These are phyloP conservation scores for Tineola bisselliella DNA, from an alignment of 2,888 invertebrate species.

Conservation along the genomic window DNA sequence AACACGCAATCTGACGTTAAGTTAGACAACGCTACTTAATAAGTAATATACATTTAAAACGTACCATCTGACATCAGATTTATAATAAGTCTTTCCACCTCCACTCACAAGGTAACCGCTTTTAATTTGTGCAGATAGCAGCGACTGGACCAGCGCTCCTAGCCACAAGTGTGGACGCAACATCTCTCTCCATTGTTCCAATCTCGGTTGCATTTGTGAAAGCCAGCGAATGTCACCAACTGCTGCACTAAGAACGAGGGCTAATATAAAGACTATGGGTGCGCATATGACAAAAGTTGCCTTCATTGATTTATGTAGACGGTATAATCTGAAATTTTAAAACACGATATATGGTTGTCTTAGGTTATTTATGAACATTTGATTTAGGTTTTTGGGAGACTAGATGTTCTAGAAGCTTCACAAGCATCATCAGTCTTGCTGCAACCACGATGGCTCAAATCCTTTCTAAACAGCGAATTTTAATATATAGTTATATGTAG, in stretches of 20 bases:
- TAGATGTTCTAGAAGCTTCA: too few species aligned
- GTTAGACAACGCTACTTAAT: too few species aligned
- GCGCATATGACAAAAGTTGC: slow-evolving; percentile 45
- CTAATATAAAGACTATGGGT: slow-evolving; percentile 39
- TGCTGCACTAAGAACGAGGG: slow-evolving; percentile 33
- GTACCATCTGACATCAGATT: slow-evolving; percentile 74
- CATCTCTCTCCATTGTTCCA: slow-evolving; percentile 44
- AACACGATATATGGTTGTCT: too few species aligned
- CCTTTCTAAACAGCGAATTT: too few species aligned
- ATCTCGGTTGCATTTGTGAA: slow-evolving; percentile 14
- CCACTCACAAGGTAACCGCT: slow-evolving; percentile 72
- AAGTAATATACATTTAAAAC: slow-evolving; percentile 18
- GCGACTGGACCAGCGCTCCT: slow-evolving; percentile 70
- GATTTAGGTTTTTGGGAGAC: too few species aligned
- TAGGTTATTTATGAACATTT: too few species aligned
- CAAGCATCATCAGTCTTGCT: too few species aligned
- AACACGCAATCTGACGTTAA: too few species aligned
- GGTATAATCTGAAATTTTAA: slow-evolving; percentile 58
- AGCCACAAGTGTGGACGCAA: slow-evolving; percentile 66
- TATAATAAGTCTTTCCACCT: slow-evolving; percentile 70
- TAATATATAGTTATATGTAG: too few species aligned
- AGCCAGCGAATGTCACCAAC: slow-evolving; percentile 17
- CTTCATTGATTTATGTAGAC: slow-evolving; percentile 59
- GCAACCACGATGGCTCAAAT: too few species aligned
- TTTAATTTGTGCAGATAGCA: slow-evolving; percentile 71